Percentiles rank a stretch among this genome's conserved stretches.
Evolutionary conservation across 2,888 invertebrate genomes (phyloP).

Genomic region (Chrysomela aeneicollis): DNA sequence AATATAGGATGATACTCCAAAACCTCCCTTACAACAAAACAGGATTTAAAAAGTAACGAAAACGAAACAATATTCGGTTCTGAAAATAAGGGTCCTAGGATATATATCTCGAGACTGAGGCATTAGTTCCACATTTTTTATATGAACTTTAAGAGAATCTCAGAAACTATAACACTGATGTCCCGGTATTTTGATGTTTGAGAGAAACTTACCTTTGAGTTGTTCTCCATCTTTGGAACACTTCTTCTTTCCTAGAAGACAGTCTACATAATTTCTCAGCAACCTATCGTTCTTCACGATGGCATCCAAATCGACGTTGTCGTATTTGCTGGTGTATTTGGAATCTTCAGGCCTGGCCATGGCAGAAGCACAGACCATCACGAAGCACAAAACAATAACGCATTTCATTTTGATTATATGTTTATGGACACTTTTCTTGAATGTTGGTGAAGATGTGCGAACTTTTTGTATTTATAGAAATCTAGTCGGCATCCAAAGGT

Average conservation of each 20-base stretch:
- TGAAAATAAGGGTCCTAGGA: too few species aligned
- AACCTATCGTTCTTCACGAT: slow-evolving; percentile 72
- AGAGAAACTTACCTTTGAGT: slow-evolving; percentile 70
- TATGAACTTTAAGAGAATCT: too few species aligned
- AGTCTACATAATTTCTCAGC: slow-evolving; percentile 71
- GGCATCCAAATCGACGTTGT: slow-evolving; percentile 73
- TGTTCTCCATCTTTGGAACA: slow-evolving; percentile 76
- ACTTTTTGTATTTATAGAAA: slow-evolving; percentile 16
- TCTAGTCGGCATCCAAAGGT: background rate
- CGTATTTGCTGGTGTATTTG: slow-evolving; percentile 72
- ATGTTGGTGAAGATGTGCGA: background rate
- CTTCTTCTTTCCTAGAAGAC: slow-evolving; percentile 69
- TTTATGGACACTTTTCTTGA: background rate
- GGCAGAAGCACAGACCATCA: slow-evolving; percentile 30
- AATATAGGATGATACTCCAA: too few species aligned
- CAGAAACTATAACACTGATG: too few species aligned
- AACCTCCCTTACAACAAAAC: too few species aligned
- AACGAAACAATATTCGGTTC: too few species aligned
- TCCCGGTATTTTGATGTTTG: too few species aligned
- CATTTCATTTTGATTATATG: slow-evolving; percentile 33
- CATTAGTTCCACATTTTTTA: too few species aligned
- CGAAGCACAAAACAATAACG: slow-evolving; percentile 28
- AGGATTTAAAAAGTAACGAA: too few species aligned
- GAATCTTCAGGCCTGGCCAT: slow-evolving; percentile 40
- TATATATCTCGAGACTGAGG: too few species aligned